Percentiles rank a stretch among this genome's conserved stretches.
These are phyloP conservation scores for Drosophila paramelanica DNA, from an alignment of 2,888 invertebrate species.

Conservation along the genomic window DNA sequence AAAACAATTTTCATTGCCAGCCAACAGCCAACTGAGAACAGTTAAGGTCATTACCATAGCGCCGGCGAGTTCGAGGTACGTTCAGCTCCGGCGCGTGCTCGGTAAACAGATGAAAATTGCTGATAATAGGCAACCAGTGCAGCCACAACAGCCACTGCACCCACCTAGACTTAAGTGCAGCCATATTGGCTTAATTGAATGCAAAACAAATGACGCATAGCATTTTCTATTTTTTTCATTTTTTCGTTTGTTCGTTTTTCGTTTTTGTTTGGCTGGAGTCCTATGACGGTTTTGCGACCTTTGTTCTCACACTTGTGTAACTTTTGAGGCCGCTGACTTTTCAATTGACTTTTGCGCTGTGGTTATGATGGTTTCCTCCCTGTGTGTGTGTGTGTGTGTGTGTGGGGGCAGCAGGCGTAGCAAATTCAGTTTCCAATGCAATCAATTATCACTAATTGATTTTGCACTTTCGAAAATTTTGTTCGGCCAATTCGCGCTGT, in stretches of 20 bases:
- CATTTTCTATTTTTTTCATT: neutral
- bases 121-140: neutral
- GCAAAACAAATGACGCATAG: conserved; percentile 12
- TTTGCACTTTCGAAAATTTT: conserved; percentile 45
- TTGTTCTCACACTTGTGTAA: neutral
- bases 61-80: conserved; percentile 21
- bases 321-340: conserved; percentile 60
- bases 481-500: conserved; percentile 1
- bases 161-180: conserved; percentile 20
- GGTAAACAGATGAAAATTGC: conserved; percentile 11
- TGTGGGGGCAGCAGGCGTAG: conserved; percentile 7
- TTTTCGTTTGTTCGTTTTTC: no score
- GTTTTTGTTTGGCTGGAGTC: neutral
- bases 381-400: conserved; percentile 18
- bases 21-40: conserved; percentile 10
- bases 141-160: conserved; percentile 8
- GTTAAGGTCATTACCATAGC: conserved; percentile 52
- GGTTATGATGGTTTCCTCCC: conserved; percentile 33
- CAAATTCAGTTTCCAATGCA: conserved; percentile 41
- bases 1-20: conserved; percentile 20
- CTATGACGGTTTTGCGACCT: neutral
- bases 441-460: conserved; percentile 72
- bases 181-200: conserved; percentile 26
- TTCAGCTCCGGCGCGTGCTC: neutral
- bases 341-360: conserved; percentile 49